A percentile compares a stretch with the other conserved stretches of the same genome.
Evolutionary conservation across 2,888 invertebrate species (phyloP).

Genomic region (Cosmia trapezina): DNA sequence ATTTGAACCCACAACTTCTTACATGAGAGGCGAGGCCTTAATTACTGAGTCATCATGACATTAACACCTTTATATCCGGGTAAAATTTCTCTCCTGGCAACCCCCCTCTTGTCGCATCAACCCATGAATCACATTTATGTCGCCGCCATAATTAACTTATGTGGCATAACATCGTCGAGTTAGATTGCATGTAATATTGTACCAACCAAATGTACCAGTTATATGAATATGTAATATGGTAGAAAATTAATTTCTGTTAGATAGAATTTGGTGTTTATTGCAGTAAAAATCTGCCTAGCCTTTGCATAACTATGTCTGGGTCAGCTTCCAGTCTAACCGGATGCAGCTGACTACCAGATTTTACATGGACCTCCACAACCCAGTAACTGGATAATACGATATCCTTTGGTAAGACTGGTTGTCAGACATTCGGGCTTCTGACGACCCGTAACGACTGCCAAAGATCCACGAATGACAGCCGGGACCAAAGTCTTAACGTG

Average conservation of each 20-base stretch:
- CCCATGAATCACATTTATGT: conserved; percentile 62
- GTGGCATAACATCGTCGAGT: conserved; percentile 44
- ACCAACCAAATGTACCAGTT: not conserved
- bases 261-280: not conserved
- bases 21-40: too few species aligned
- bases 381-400: not conserved
- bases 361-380: not conserved
- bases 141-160: conserved; percentile 62
- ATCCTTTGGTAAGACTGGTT: not conserved
- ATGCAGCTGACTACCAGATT: not conserved
- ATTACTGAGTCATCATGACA: too few species aligned
- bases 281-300: not conserved
- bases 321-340: not conserved
- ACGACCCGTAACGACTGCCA: too few species aligned
- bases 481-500: too few species aligned
- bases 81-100: conserved; percentile 38
- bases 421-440: not conserved
- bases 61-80: not conserved
- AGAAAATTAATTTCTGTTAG: conserved; percentile 15
- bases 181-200: conserved; percentile 41
- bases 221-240: not conserved
- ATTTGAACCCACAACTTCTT: too few species aligned
- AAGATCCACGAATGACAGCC: not conserved
- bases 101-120: conserved; percentile 30
- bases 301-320: not conserved